These are phyloP conservation scores for Achlya flavicornis DNA, from an alignment of 2,888 invertebrate genomes.

Conservation along the genomic window DNA sequence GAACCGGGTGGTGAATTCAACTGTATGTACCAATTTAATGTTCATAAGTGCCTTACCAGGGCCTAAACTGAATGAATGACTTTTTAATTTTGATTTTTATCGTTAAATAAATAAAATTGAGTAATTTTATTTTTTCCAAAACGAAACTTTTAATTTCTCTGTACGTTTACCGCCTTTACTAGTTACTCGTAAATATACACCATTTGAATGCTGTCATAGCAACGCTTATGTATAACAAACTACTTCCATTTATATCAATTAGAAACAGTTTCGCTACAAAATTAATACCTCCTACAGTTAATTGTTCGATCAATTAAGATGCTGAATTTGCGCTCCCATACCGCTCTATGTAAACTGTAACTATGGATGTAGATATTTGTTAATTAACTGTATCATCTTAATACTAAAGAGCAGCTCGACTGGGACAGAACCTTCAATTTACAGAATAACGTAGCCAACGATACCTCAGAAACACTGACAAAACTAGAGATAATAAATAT, in stretches of 20 bases:
- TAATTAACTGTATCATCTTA: conserved; percentile 25
- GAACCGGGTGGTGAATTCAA: too few species aligned
- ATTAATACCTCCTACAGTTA: conserved; percentile 31
- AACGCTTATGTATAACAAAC: conserved; percentile 29
- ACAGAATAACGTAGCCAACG: too few species aligned
- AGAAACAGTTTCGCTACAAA: conserved; percentile 24
- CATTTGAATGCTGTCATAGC: conserved; percentile 30
- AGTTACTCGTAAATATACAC: conserved; percentile 24
- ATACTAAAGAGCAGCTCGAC: background rate
- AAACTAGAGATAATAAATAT: too few species aligned
- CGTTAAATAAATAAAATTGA: too few species aligned
- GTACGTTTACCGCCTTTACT: background rate
- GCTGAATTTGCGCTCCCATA: conserved; percentile 19
- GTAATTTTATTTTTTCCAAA: too few species aligned
- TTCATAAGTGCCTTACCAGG: too few species aligned
- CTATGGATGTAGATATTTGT: conserved; percentile 11
- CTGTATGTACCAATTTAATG: too few species aligned
- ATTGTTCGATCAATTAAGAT: conserved; percentile 40
- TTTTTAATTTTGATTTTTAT: too few species aligned
- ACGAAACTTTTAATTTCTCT: too few species aligned
- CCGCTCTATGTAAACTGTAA: conserved; percentile 13
- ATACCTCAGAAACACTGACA: too few species aligned
- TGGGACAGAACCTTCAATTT: too few species aligned
- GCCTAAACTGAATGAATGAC: too few species aligned
- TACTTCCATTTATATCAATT: conserved; percentile 39